Evolutionary conservation across 92 coral and sea anemone genomes (phyloP), one percentile per base, ranked within the genome.

Genomic region (Metridium senile): DNA sequence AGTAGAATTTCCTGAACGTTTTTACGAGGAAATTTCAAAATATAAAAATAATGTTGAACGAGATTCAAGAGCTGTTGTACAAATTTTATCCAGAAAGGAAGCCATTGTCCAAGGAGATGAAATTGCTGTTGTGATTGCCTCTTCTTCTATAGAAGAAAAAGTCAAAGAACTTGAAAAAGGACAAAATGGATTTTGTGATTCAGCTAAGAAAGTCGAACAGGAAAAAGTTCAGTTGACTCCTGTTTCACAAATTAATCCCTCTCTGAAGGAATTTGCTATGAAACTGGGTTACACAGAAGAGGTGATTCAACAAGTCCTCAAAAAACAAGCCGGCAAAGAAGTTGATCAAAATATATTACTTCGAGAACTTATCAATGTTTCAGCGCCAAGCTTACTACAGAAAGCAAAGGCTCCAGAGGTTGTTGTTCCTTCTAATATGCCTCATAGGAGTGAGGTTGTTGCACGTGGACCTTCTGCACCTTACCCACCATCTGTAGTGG

Each of bases 231-330:
- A 73, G 33, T 20, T 3, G 2, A 17, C 56, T 35, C 78, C 78
- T 18, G 78, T 73, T 16, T 62, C 54, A 11, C 62, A 74, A 13
- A 90, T 91, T 26, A 90, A 93, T 53, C 97, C 91, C 13, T 84
- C 92, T 16, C 70, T 96, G 69, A 83, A 89, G 62, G 99, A 89
- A 22, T 96, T 96, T 86, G 99, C 99, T 1, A 54, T 87, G 43
- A 96, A 96, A 75, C 93, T 96, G 11, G 97, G 97, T 18, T 96
- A 96, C 70, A 89, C 97, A 0, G 81, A 93, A 57, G 88, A 88
- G 58, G 97, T 85, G 20, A 90, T 96, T 25, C 74, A 87, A 33
- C 87, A 77, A 21, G 99, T 93, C 20, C 92, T 90, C 26, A 84
- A 82, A 49, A 96, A 96, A 53, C 94, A 90, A 28, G 69, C 69